Conservation (phyloP, 2,888 invertebrate species). For the Noctuana brunneofusca region DNA sequence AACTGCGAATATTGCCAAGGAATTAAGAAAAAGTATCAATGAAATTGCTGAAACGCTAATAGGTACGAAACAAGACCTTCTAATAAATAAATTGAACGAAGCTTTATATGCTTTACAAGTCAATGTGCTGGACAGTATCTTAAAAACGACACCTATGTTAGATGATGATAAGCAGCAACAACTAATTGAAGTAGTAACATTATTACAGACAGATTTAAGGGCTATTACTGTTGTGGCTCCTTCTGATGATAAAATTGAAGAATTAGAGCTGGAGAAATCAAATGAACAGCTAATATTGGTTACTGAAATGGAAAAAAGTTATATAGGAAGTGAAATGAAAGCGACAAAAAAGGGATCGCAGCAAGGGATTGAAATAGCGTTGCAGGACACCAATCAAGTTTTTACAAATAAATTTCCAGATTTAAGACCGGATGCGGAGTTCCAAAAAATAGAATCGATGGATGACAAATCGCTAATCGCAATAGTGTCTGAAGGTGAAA, state of each 20-base stretch:
- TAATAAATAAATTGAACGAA: constrained; percentile 57
- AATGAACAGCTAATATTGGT: neutral
- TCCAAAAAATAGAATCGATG: neutral
- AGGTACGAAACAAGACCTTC: constrained; percentile 44
- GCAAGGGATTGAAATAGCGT: neutral
- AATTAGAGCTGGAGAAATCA: no score
- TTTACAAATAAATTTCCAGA: neutral
- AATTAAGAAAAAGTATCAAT: constrained; percentile 54
- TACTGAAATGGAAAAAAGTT: neutral
- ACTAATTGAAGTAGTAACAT: constrained; percentile 53
- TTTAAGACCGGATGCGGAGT: neutral
- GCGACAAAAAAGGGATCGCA: neutral
- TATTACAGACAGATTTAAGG: constrained; percentile 59
- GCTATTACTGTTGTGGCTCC: constrained; percentile 52
- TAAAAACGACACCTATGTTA: constrained; percentile 50
- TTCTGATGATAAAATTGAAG: constrained; percentile 13
- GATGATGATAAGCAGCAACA: constrained; percentile 50
- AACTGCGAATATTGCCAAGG: constrained; percentile 55
- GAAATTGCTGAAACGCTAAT: constrained; percentile 32
- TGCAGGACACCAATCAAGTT: neutral
- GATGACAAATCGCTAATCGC: neutral
- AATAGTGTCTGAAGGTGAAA: neutral
- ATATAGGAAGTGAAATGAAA: neutral
- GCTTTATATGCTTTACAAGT: constrained; percentile 55
- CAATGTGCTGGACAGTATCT: constrained; percentile 52